Evolutionary conservation across 2,113 vertebrate species (phyloP).

Genomic region (Daphoenositta chrysoptera): DNA sequence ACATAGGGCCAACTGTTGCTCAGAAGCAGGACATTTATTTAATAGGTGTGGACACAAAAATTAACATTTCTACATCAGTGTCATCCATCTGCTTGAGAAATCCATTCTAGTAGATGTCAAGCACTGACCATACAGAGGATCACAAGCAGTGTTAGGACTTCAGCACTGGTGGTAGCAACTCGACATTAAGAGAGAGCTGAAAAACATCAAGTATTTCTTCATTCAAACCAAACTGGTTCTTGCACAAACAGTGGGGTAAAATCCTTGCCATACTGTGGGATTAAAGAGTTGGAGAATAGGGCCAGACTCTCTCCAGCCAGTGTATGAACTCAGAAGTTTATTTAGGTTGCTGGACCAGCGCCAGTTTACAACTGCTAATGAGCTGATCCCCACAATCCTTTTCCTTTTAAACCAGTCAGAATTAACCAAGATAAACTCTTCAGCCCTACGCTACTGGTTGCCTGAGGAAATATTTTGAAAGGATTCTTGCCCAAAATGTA

Average conservation of each 20-base stretch:
- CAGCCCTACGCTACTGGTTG: not conserved
- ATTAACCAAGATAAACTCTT: not conserved
- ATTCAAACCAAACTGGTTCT: not conserved
- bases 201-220: not conserved
- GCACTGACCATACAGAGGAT: not conserved
- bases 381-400: not conserved
- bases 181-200: not conserved
- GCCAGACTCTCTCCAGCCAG: not conserved
- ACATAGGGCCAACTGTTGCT: not conserved
- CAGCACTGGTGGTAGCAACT: not conserved
- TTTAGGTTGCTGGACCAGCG: not conserved
- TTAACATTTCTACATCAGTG: not conserved
- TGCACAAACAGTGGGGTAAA: not conserved
- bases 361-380: not conserved
- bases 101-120: not conserved
- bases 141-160: not conserved
- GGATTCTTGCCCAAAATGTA: not conserved
- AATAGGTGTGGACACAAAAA: not conserved
- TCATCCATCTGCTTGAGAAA: not conserved
- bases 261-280: not conserved
- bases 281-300: not conserved
- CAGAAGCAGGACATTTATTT: not conserved
- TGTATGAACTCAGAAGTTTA: not conserved
- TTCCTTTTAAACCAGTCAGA: not conserved
- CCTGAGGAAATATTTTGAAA: not conserved